phyloP scores from a whole-genome alignment of 2,797 vertebrate species.

The Peromyscus melanophrys region DNA sequence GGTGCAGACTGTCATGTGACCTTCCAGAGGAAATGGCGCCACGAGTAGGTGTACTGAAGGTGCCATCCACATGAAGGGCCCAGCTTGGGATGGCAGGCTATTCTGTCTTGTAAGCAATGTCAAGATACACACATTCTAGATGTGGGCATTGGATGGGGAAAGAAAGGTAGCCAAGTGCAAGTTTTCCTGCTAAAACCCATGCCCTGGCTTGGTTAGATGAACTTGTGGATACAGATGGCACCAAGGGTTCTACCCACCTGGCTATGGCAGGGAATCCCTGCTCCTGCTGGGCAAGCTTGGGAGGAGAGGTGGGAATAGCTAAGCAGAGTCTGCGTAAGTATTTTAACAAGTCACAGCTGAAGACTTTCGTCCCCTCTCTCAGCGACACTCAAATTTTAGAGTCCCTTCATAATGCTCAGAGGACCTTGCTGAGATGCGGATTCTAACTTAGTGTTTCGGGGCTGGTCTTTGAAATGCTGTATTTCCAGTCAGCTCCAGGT shows the following conservation, averaged over 20 bases:
- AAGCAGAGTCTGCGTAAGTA: not conserved
- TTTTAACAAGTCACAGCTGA: conserved; percentile 42
- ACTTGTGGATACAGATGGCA: not conserved
- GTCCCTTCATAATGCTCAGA: not conserved
- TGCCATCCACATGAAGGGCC: not conserved
- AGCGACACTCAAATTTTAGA: not conserved
- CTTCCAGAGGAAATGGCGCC: not conserved
- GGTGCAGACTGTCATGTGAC: not conserved
- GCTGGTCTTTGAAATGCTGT: not conserved
- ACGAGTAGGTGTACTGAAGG: not conserved
- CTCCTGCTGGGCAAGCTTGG: not conserved
- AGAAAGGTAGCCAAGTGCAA: not conserved
- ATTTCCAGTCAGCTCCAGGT: not conserved
- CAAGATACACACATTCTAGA: not conserved
- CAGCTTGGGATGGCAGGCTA: too few species aligned
- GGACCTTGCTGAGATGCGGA: not conserved
- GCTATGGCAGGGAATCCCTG: not conserved
- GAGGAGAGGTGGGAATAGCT: not conserved
- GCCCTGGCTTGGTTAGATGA: not conserved
- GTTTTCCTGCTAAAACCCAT: not conserved
- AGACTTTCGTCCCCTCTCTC: not conserved
- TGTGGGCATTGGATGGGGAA: not conserved
- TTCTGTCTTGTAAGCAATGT: not conserved
- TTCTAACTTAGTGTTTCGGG: not conserved
- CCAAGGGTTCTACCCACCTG: not conserved